A percentile compares a stretch with the other conserved stretches of the same genome.
phyloP scores from a whole-genome alignment of 2,113 vertebrate genomes.

The Oophaga pumilio region DNA sequence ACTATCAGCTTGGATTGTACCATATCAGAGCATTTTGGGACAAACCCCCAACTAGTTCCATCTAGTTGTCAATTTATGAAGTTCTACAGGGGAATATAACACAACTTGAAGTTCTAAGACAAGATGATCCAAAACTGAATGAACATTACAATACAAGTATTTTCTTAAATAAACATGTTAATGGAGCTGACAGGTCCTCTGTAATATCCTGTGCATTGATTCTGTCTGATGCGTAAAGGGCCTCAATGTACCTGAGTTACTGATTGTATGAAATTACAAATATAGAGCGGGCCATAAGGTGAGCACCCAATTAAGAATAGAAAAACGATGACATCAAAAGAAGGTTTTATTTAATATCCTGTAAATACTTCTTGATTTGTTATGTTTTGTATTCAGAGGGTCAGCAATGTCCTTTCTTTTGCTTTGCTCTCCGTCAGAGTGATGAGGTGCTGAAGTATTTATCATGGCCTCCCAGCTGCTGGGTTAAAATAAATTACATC shows the following conservation, averaged over 20 bases:
- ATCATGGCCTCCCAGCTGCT: constrained; percentile 50
- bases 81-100: no score
- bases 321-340: constrained; percentile 17
- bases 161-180: no score
- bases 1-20: no score
- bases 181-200: no score
- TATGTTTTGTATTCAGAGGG: constrained; percentile 34
- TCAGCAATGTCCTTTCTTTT: constrained; percentile 28
- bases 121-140: no score
- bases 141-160: no score
- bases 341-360: constrained; percentile 9
- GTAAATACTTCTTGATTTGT: constrained; percentile 16
- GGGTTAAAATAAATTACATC: constrained; percentile 52
- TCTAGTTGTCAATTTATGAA: no score
- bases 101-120: no score
- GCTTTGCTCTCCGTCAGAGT: constrained; percentile 34
- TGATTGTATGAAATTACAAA: constrained; percentile 12
- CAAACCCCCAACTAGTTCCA: no score
- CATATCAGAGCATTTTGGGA: no score
- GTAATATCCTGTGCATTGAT: no score
- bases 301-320: constrained; percentile 5
- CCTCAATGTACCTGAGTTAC: neutral
- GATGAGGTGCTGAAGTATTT: constrained; percentile 57
- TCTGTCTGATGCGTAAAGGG: neutral
- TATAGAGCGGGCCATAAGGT: neutral